Conservation (phyloP, 2,888 invertebrate genomes). For the Caenorhabditis plicata region DNA sequence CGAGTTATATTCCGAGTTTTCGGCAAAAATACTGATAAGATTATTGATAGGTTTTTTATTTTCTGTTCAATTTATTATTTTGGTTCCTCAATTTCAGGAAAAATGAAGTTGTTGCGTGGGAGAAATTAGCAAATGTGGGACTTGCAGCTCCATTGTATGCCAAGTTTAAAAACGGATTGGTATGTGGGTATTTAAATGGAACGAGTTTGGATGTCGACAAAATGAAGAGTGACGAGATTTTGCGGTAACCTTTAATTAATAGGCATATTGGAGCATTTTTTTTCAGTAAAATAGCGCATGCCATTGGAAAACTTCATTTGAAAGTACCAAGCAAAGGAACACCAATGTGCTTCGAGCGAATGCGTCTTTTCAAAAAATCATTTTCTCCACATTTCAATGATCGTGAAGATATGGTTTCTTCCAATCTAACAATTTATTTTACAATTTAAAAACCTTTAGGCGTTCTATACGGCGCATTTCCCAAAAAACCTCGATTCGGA, state of each 20-base stretch:
- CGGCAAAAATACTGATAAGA: conserved; percentile 63
- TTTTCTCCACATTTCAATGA: conserved; percentile 16
- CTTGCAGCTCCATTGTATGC: conserved; percentile 85
- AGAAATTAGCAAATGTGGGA: conserved; percentile 41
- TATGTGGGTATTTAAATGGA: conserved; percentile 81
- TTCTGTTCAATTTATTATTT: conserved; percentile 11
- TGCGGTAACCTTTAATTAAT: conserved; percentile 6
- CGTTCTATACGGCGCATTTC: conserved; percentile 22
- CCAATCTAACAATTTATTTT: neutral
- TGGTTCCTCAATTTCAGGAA: conserved; percentile 33
- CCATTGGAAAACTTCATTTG: conserved; percentile 54
- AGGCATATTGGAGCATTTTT: no score
- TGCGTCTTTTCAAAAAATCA: conserved; percentile 25
- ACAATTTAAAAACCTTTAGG: conserved; percentile 13
- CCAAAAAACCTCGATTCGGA: conserved; percentile 4
- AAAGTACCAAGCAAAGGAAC: conserved; percentile 28
- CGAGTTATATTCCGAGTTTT: conserved; percentile 64
- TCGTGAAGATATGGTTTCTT: conserved; percentile 7
- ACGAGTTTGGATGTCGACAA: conserved; percentile 66
- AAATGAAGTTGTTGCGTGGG: conserved; percentile 54
- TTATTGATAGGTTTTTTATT: conserved; percentile 57
- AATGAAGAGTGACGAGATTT: conserved; percentile 59
- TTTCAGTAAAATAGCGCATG: conserved; percentile 49
- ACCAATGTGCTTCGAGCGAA: conserved; percentile 37
- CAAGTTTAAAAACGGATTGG: conserved; percentile 88